Evolutionary conservation across 2,888 invertebrate species (phyloP).

Genomic region (Cremastinae sp.): DNA sequence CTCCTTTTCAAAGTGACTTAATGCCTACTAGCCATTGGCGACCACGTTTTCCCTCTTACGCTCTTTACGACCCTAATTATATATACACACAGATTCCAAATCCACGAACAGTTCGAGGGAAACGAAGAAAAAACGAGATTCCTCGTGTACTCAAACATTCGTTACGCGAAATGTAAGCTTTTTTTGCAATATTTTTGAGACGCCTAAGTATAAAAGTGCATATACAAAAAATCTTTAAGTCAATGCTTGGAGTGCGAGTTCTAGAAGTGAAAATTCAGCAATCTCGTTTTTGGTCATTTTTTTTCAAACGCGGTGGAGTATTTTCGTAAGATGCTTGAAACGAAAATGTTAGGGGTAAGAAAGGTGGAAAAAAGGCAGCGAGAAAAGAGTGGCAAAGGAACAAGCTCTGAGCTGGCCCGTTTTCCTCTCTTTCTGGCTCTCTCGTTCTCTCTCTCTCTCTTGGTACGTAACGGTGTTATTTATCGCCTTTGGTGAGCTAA

Average conservation of each 20-base stretch:
- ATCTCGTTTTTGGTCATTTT: no score
- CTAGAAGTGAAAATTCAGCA: no score
- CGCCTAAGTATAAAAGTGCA: no score
- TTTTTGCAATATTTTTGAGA: no score
- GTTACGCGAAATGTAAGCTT: no score
- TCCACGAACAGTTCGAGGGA: constrained; percentile 2
- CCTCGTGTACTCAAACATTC: no score
- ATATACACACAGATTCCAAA: constrained; percentile 26
- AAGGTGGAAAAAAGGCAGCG: constrained; percentile 2
- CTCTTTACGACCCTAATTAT: constrained; percentile 44
- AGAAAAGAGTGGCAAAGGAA: constrained; percentile 2
- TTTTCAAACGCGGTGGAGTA: no score
- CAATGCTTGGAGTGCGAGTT: no score
- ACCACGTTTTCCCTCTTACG: constrained; percentile 37
- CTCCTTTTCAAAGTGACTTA: constrained; percentile 46
- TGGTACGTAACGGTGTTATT: constrained; percentile 47
- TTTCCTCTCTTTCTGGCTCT: no score
- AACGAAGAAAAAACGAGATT: background rate
- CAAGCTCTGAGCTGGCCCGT: background rate
- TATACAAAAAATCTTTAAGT: no score
- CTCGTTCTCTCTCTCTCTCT: background rate
- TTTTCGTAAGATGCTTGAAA: background rate
- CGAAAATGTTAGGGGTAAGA: background rate
- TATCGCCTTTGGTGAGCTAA: constrained; percentile 44
- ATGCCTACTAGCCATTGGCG: constrained; percentile 40